Percentiles rank a stretch among this genome's conserved stretches.
Evolutionary conservation across 2,888 invertebrate genomes (phyloP).

Genomic region (Blomia tropicalis): DNA sequence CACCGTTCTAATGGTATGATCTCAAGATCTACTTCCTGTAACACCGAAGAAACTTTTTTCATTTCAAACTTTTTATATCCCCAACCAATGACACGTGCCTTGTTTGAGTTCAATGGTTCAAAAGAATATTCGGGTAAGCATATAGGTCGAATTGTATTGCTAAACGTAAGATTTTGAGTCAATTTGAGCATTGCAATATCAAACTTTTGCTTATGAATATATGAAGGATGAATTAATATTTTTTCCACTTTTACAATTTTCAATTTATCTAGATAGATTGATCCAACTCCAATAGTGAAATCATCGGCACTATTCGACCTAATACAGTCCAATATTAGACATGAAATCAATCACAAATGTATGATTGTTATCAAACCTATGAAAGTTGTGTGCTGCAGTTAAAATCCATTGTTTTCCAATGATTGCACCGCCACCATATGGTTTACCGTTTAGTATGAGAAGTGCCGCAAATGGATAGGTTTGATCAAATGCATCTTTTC

Average conservation of each 20-base stretch:
- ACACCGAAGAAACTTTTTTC: neutral
- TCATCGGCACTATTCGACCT: neutral
- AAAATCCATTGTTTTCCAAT: neutral
- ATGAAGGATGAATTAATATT: neutral
- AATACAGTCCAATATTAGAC: neutral
- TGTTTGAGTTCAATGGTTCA: neutral
- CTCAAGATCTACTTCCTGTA: constrained; percentile 14
- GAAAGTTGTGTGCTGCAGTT: constrained; percentile 11
- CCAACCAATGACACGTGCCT: constrained; percentile 16
- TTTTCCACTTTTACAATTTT: neutral
- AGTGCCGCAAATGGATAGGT: constrained; percentile 8
- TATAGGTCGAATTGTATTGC: constrained; percentile 35
- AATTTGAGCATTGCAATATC: constrained; percentile 61
- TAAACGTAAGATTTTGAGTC: constrained; percentile 55
- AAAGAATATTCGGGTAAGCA: constrained; percentile 33
- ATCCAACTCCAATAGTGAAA: constrained; percentile 11
- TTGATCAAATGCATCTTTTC: neutral
- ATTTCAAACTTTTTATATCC: constrained; percentile 2
- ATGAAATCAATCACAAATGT: neutral
- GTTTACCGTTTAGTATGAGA: neutral
- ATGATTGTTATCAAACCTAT: neutral
- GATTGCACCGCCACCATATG: constrained; percentile 14
- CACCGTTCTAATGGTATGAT: neutral
- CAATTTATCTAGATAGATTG: neutral
- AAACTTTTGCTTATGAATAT: neutral